A percentile compares a stretch with the other conserved stretches of the same genome.
phyloP scores from a whole-genome alignment of 2,888 invertebrate genomes.

The Cephus nigrinus region DNA sequence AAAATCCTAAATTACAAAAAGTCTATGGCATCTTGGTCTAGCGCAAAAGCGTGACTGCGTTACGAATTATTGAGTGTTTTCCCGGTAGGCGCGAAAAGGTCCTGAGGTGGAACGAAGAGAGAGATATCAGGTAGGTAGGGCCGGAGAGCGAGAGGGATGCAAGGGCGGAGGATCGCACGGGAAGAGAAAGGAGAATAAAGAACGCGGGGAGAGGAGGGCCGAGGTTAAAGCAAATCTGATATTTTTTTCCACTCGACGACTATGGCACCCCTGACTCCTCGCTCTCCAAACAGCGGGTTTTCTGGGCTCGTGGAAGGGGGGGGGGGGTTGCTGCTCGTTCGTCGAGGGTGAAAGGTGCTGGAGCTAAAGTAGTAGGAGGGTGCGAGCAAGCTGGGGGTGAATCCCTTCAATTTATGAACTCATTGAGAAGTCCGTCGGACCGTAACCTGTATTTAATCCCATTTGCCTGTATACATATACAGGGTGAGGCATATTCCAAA shows the following conservation, averaged over 20 bases:
- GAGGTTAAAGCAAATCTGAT: slow-evolving; percentile 47
- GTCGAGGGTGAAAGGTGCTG: too few relatives aligned
- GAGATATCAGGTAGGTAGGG: too few relatives aligned
- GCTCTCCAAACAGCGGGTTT: slow-evolving; percentile 6
- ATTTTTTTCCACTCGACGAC: slow-evolving; percentile 33
- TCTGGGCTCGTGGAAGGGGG: not conserved
- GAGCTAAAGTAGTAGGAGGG: not conserved
- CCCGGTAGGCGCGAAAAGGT: too few relatives aligned
- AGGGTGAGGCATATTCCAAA: not conserved
- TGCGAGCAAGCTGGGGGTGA: slow-evolving; percentile 16
- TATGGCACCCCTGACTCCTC: not conserved
- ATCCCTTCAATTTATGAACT: slow-evolving; percentile 52
- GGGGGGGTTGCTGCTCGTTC: too few relatives aligned
- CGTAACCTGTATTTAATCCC: slow-evolving; percentile 26
- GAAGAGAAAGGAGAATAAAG: slow-evolving; percentile 1
- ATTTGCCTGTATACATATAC: slow-evolving; percentile 7
- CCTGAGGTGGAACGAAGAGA: too few relatives aligned
- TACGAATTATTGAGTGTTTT: too few relatives aligned
- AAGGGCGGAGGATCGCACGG: slow-evolving; percentile 6
- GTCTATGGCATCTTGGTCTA: too few relatives aligned
- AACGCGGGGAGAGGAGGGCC: slow-evolving; percentile 17
- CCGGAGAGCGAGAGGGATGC: not conserved
- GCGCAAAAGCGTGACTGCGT: too few relatives aligned
- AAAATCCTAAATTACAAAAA: too few relatives aligned
- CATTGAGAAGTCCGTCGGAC: slow-evolving; percentile 50